Evolutionary conservation across 2,113 vertebrate species (phyloP), one percentile per base, ranked within the genome.

Genomic region (Zosterops lateralis): DNA sequence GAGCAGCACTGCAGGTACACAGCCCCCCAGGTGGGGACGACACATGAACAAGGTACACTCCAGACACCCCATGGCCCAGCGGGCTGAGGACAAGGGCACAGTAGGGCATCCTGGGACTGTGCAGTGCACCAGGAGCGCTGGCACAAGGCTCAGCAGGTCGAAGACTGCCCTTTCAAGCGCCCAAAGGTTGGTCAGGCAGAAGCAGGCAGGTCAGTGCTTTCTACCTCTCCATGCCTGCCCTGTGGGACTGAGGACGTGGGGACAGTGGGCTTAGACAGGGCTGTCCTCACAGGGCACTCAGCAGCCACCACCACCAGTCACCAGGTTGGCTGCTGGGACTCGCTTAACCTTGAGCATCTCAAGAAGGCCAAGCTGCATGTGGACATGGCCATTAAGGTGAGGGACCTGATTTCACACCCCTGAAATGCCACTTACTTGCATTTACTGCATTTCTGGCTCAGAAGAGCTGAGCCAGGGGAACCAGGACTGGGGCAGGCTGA

Each of bases 321-420:
- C 14, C 45, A 18, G 17, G 24, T 3, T 32, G 45, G 70, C 70
- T 18, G 13, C 20, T 34, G 47, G 53, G 15, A 0, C 34, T 83
- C 45, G 1, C 96, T 98, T 40, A 93, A 96, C 76, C 93, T 92
- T 18, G 97, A 98, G 91, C 97, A 92, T 73, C 92, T 99, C 76
- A 97, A 89, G 95, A 97, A 92, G n/a, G 98, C 98, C 87, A 98
- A 97, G 94, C 91, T 92, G 4, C 88, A 96, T 7, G 98, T 98
- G 95, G 98, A 99, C 85, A 98, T 96, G 84, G 99, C 99, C 56
- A 89, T 99, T 78, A 98, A 99, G 98, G 99, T 99, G 76, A 89
- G 67, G 20, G 68, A 53, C 50, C 5, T 2, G 4, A 19, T n/a
- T 53, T 34, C 14, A 17, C 53, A 17, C 12, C 3, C 6, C 29